These are phyloP conservation scores for Falco berigora DNA, from an alignment of 2,797 vertebrate species.

Conservation along the genomic window DNA sequence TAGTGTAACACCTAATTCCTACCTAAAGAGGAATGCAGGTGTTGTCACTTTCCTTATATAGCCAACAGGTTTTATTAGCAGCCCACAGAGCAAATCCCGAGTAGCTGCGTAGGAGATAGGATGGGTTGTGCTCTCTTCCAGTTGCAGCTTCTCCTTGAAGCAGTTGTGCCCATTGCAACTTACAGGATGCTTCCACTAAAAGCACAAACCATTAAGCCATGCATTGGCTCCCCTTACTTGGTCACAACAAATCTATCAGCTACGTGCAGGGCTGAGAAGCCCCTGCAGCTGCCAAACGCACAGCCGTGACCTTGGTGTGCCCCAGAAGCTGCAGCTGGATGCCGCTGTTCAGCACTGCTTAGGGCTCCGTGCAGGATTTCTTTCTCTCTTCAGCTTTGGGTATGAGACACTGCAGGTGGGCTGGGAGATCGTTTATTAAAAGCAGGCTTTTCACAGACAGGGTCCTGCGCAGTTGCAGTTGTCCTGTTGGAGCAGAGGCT, in stretches of 20 bases:
- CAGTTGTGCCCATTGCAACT: neutral
- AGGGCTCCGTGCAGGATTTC: neutral
- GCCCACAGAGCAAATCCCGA: neutral
- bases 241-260: neutral
- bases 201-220: neutral
- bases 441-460: neutral
- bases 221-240: neutral
- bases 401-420: neutral
- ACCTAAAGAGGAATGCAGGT: neutral
- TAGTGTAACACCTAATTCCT: neutral
- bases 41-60: neutral
- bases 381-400: neutral
- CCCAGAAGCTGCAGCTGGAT: fast-evolving
- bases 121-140: neutral
- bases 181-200: neutral
- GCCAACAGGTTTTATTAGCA: neutral
- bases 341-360: neutral
- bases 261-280: neutral
- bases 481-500: neutral
- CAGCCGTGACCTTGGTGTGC: neutral
- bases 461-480: neutral
- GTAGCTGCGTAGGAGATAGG: neutral
- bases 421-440: neutral
- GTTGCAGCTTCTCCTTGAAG: neutral
- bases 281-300: neutral